These are phyloP conservation scores for Pteropus alecto DNA, from an alignment of 2,113 vertebrate genomes.

Conservation along the genomic window DNA sequence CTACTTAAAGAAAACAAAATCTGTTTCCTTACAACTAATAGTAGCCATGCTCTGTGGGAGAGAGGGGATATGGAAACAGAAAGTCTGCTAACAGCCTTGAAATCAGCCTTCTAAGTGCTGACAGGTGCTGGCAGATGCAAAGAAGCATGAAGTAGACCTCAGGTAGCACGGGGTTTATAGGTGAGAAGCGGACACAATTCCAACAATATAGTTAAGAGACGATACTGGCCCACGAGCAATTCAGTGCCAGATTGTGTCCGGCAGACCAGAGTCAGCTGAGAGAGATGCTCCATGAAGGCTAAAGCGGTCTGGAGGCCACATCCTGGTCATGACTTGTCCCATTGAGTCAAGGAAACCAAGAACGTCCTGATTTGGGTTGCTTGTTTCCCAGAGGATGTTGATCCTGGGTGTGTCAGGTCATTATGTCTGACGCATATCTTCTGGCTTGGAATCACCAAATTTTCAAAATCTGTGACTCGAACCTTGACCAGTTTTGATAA, in stretches of 20 bases:
- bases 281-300: too few relatives aligned
- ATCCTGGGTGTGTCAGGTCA: constrained; percentile 49
- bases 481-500: not conserved
- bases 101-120: not conserved
- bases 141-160: not conserved
- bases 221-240: accelerated
- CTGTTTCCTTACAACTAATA: not conserved
- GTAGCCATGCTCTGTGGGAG: not conserved
- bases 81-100: not conserved
- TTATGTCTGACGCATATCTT: constrained; percentile 52
- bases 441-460: constrained; percentile 39
- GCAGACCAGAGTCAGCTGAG: not conserved
- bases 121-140: not conserved
- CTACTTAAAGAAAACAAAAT: not conserved
- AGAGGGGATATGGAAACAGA: not conserved
- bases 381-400: constrained; percentile 55
- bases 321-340: not conserved
- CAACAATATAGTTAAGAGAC: not conserved
- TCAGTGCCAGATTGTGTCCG: not conserved
- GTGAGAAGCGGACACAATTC: not conserved
- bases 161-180: not conserved
- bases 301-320: not conserved
- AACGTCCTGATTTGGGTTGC: not conserved
- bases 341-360: constrained; percentile 2
- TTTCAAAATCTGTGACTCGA: constrained; percentile 33